These are phyloP conservation scores for Thysanoteuthis rhombus DNA, from an alignment of 2,888 invertebrate genomes.

Conservation along the genomic window DNA sequence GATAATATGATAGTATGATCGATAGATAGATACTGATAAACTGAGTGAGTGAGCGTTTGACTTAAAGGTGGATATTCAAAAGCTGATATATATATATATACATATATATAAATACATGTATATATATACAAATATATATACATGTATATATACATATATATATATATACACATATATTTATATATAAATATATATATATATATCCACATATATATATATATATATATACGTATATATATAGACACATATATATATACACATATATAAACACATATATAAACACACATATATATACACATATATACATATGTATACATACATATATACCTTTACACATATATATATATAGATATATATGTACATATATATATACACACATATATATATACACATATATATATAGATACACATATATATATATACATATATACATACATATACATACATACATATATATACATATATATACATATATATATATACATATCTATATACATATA, in stretches of 20 bases:
- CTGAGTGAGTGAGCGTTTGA: too few species aligned
- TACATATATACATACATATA: constrained; percentile 14
- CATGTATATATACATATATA: not conserved
- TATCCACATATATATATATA: not conserved
- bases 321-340: not conserved
- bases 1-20: not conserved
- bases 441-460: constrained; percentile 13
- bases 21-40: not conserved
- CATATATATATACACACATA: constrained; percentile 15
- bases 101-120: not conserved
- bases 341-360: not conserved
- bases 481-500: constrained; percentile 17
- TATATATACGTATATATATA: constrained; percentile 17
- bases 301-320: constrained; percentile 14
- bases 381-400: constrained; percentile 18
- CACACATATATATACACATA: not conserved
- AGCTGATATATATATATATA: too few species aligned
- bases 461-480: constrained; percentile 14
- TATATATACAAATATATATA: not conserved
- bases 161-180: not conserved
- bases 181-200: not conserved
- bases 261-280: not conserved
- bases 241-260: constrained; percentile 12
- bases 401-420: constrained; percentile 14
- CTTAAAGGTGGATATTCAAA: not conserved